These are phyloP conservation scores for Cylloceria caligata DNA, from an alignment of 2,888 invertebrate species.

Conservation along the genomic window DNA sequence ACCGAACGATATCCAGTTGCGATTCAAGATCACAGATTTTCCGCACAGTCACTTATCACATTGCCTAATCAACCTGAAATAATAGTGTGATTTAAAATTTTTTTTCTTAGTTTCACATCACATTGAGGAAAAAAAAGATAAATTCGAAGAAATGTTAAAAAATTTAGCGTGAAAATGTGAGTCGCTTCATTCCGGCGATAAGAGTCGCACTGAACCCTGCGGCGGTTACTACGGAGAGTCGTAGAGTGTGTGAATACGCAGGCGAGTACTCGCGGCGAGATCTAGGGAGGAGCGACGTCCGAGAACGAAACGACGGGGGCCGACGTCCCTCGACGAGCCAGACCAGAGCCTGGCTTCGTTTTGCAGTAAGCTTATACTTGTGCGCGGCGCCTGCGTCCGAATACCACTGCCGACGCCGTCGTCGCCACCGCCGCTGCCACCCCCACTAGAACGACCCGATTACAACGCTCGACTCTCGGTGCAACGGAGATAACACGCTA, in stretches of 20 bases:
- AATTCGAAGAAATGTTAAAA: neutral
- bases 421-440: constrained; percentile 36
- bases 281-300: constrained; percentile 50
- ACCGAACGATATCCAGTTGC: neutral
- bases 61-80: neutral
- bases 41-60: constrained; percentile 12
- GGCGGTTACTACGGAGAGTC: constrained; percentile 11
- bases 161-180: neutral
- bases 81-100: constrained; percentile 13
- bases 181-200: neutral
- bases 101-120: constrained; percentile 17
- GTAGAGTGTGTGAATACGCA: constrained; percentile 25
- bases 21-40: neutral
- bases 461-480: constrained; percentile 63
- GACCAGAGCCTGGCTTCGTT: constrained; percentile 55
- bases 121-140: neutral
- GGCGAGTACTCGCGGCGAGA: constrained; percentile 55
- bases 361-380: constrained; percentile 49
- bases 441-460: constrained; percentile 62
- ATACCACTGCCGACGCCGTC: constrained; percentile 30
- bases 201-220: neutral
- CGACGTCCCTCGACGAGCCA: constrained; percentile 56
- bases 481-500: constrained; percentile 56
- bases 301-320: constrained; percentile 55
- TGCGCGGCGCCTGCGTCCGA: constrained; percentile 61